Base-by-base conservation (phyloP, 2,888 invertebrate genomes). In the Eristalis tenax region DNA sequence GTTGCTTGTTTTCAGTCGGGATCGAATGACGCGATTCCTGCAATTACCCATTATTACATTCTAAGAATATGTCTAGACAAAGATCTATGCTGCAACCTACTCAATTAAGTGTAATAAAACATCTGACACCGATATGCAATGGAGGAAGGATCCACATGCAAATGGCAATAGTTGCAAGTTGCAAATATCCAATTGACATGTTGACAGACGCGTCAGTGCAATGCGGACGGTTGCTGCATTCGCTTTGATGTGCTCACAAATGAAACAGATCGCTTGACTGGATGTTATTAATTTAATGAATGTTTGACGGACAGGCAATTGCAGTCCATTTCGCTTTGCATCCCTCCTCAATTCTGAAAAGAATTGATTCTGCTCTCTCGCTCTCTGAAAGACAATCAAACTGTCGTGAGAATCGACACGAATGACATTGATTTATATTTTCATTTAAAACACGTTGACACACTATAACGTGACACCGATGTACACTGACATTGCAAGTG, bases 41-140 rank as follows among this genome's bases (percentile, higher is more conserved):
- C 66, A 74, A 74, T 56, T 61, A 32, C 64, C 64, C 63, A 50
- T 32, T 59, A 63, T 35, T 35, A 18, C 13, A 64, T 81, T 75
- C 69, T 56, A 69, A 43, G 75, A 81, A 81, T 38, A 26, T 11
- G 50, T 73, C 68, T 43, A 63, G 65, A 73, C 66, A 38, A 32
- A 68, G 26, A 61, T 35, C n/a, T 26, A 57, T 38, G 59, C 43
- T 73, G 43, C 73, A 73, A 63, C 61, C 59, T 43, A n/a, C 61
- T 35, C 22, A 40, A 6, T 63, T 15, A 61, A 26, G 4, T 64
- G 50, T 50, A 50, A 32, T 65, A 22, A 26, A n/a, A 35, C 38
- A 56, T 64, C 23, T 15, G 32, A 15, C 28, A 76, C 66, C n/a
- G 22, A 22, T 61, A 6, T 28, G 57, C 61, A 15, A 18, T 26